Evolutionary conservation across 1,140 invertebrate species (phyloP), one percentile per base, ranked within the genome.

Genomic region (Ceratoteleas bidentatus): DNA sequence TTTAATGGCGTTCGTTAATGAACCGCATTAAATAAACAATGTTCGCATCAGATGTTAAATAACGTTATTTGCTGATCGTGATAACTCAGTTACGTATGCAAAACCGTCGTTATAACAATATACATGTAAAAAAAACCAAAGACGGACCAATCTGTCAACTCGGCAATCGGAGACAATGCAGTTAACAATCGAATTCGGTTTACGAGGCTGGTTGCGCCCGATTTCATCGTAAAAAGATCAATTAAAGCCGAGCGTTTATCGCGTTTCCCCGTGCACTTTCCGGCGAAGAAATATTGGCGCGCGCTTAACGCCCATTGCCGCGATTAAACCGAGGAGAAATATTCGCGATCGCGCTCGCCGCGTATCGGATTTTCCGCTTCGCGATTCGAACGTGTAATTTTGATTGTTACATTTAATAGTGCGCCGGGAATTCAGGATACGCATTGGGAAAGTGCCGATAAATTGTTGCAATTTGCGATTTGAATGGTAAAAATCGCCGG

Each of bases 101-200:
- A 24, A 24, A 24, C 1, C 24, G 24, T 2, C 24, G n/a, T n/a
- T 24, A 2, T 24, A 1, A 24, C 4, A 24, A 24, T 24, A 24
- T 4, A 24, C 1, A 24, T 24, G 1, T 24, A 24, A 24, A 24
- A 24, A 24, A 24, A 24, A n/a, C n/a, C n/a, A n/a, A n/a, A n/a
- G n/a, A n/a, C n/a, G 1, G 40, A 43, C 0, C 38, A 50, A 50
- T 72, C 68, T 47, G 49, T 73, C 56, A 69, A 65, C 52, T 64
- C 10, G 33, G 14, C 34, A 43, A 52, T 65, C 34, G 65, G 1
- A 50, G 53, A 50, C 9, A 24, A 52, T 64, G 45, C 14, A 50
- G 36, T 56, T 52, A 66, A 57, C 50, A 56, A 68, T 78, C 32
- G 49, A 72, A 38, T 81, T 47, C 47, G 57, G 10, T 65, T 68